Percentiles rank a stretch among this genome's conserved stretches.
These are phyloP conservation scores for Dryoscopus gambensis DNA, from an alignment of 2,113 vertebrate species.

Conservation along the genomic window DNA sequence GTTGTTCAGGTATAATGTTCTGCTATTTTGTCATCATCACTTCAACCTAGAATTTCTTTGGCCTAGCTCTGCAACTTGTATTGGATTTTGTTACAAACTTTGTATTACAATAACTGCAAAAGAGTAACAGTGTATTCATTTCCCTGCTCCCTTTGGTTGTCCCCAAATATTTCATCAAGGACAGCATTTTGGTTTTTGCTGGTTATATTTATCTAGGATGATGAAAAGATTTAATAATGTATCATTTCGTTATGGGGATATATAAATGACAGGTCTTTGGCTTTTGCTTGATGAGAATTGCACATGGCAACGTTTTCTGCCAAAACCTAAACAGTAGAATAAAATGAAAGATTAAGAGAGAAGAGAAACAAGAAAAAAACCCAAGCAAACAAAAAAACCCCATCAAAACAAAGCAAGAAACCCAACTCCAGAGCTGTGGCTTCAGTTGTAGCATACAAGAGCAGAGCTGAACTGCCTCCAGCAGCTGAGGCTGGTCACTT, in stretches of 20 bases:
- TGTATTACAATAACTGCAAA: neutral
- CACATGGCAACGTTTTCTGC: neutral
- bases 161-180: neutral
- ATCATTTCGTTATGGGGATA: neutral
- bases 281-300: neutral
- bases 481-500: neutral
- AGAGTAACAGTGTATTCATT: neutral
- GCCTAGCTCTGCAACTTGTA: neutral
- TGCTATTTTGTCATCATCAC: neutral
- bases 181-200: neutral
- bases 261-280: neutral
- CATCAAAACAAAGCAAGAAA: neutral
- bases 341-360: neutral
- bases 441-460: neutral
- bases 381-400: accelerated
- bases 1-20: neutral
- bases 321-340: neutral
- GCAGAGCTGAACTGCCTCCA: neutral
- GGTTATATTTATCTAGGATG: neutral
- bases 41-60: neutral
- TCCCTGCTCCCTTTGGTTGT: neutral
- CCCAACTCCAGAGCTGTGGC: accelerated
- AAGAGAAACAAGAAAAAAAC: neutral
- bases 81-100: neutral
- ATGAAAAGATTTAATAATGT: neutral